Evolutionary conservation across 1,140 invertebrate genomes (phyloP).

Genomic region (Drosophila nasuta): DNA sequence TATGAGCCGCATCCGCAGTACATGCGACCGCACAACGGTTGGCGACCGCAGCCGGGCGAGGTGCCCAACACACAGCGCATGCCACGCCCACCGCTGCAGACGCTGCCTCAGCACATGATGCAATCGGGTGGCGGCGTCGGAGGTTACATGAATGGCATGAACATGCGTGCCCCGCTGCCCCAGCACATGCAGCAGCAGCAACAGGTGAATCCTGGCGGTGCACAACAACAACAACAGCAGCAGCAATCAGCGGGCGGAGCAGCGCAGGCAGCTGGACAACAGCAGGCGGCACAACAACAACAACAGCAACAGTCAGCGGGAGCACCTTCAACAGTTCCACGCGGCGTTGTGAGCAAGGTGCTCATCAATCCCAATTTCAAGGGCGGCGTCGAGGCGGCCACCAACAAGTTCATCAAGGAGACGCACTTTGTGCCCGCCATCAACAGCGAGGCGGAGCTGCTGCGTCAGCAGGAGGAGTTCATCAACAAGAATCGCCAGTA

Average conservation of each 20-base stretch:
- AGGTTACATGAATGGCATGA: conserved; percentile 70
- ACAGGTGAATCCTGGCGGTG: conserved; percentile 16
- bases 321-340: conserved; percentile 49
- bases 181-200: conserved; percentile 41
- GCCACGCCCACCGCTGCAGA: conserved; percentile 71
- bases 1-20: conserved; percentile 57
- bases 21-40: conserved; percentile 71
- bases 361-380: conserved; percentile 85
- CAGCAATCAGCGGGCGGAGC: conserved; percentile 34
- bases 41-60: conserved; percentile 65
- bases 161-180: conserved; percentile 62
- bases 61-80: conserved; percentile 56
- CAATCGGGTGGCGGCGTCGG: conserved; percentile 46
- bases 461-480: conserved; percentile 84
- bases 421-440: conserved; percentile 81
- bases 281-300: conserved; percentile 19
- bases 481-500: conserved; percentile 84
- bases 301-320: conserved; percentile 1
- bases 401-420: conserved; percentile 84
- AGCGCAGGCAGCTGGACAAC: conserved; percentile 32
- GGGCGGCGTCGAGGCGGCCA: conserved; percentile 83
- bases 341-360: conserved; percentile 75
- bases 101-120: conserved; percentile 72
- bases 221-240: conserved; percentile 38
- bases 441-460: conserved; percentile 77